A percentile compares a stretch with the other conserved stretches of the same genome.
phyloP scores from a whole-genome alignment of 92 coral and sea anemone species.

The Heteractis magnifica region DNA sequence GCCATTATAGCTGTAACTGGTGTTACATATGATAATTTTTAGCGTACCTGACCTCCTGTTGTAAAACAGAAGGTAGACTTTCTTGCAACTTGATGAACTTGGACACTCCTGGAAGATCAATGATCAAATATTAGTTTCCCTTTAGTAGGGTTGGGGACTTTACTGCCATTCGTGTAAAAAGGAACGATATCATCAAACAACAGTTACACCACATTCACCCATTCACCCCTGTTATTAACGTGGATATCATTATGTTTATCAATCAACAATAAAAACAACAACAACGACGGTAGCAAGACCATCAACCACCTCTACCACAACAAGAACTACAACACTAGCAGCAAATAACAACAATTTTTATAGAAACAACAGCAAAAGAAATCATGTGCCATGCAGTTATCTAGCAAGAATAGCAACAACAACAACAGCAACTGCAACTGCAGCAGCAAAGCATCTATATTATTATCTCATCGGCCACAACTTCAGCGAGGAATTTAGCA shows the following conservation, averaged over 20 bases:
- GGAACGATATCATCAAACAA: no score
- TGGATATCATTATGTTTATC: no score
- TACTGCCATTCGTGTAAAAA: no score
- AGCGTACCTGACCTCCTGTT: slow-evolving; percentile 56
- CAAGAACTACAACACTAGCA: background rate
- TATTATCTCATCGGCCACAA: no score
- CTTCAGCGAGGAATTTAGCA: no score
- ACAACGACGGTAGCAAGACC: background rate
- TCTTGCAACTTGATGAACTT: slow-evolving; percentile 13
- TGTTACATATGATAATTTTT: background rate
- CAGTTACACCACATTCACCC: no score
- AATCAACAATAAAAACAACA: background rate
- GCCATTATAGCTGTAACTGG: background rate
- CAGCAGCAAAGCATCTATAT: no score
- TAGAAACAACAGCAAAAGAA: background rate
- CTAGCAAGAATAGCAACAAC: background rate
- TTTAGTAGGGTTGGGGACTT: background rate
- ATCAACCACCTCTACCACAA: background rate
- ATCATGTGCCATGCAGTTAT: no score
- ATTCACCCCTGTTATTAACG: no score
- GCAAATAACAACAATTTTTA: background rate
- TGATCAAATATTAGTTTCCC: background rate
- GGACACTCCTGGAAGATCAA: slow-evolving; percentile 32
- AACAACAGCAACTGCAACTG: no score
- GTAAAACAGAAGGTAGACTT: slow-evolving; percentile 65